A percentile compares a stretch with the other conserved stretches of the same genome.
Evolutionary conservation across 1,140 invertebrate genomes (phyloP).

Genomic region (Homarus americanus): DNA sequence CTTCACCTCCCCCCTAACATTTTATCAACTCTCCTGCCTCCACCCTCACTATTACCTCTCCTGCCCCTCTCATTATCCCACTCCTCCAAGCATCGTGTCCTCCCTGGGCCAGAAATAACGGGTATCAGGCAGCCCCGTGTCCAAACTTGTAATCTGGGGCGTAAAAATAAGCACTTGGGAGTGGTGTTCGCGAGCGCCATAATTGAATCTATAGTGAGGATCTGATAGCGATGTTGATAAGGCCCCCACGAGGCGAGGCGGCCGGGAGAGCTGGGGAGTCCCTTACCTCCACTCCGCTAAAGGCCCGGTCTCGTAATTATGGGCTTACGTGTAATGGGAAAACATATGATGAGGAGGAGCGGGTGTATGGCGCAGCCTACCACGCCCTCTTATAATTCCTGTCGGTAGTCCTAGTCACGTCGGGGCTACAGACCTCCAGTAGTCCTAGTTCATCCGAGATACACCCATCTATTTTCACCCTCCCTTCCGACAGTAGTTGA

Average conservation of each 20-base stretch:
- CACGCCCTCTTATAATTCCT: too few species aligned
- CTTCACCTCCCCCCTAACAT: too few species aligned
- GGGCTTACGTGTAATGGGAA: not conserved
- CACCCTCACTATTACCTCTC: not conserved
- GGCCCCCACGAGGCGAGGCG: not conserved
- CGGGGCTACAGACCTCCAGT: too few species aligned
- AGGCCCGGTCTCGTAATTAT: not conserved
- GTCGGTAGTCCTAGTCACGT: too few species aligned
- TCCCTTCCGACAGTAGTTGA: too few species aligned
- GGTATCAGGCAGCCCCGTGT: constrained; percentile 55
- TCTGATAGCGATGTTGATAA: constrained; percentile 54
- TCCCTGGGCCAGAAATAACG: constrained; percentile 51
- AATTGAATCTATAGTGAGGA: constrained; percentile 66
- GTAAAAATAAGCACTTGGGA: constrained; percentile 62
- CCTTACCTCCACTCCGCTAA: not conserved
- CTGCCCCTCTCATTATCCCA: not conserved
- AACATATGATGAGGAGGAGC: not conserved
- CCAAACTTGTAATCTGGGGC: constrained; percentile 55
- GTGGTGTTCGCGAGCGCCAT: constrained; percentile 43
- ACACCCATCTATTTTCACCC: too few species aligned
- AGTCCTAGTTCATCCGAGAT: too few species aligned
- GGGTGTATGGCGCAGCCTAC: too few species aligned
- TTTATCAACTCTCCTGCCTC: constrained; percentile 7
- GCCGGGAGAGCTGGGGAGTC: not conserved
- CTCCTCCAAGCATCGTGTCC: constrained; percentile 54